These are phyloP conservation scores for Mormyrops attenuatus DNA, from an alignment of 2,797 vertebrate species.

Conservation along the genomic window DNA sequence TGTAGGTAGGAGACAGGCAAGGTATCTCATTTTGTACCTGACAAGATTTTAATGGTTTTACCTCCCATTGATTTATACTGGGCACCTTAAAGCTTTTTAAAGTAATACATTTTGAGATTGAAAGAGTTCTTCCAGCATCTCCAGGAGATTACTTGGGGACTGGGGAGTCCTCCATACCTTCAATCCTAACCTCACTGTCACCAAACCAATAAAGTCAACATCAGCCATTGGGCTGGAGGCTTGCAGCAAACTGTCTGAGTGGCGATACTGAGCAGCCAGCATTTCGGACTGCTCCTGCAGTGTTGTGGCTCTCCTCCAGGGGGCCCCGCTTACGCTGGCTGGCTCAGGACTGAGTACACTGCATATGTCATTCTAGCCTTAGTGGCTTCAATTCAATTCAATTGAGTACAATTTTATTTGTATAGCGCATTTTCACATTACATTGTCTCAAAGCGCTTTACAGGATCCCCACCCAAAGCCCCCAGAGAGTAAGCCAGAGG, in stretches of 20 bases:
- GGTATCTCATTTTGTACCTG: conserved; percentile 20
- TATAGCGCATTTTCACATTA: too few relatives aligned
- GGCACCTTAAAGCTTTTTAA: conserved; percentile 12
- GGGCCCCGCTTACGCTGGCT: not conserved
- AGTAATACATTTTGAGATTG: conserved; percentile 20
- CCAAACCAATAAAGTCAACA: not conserved
- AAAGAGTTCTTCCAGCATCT: not conserved
- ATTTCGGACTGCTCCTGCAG: not conserved
- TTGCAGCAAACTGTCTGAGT: not conserved
- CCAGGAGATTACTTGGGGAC: not conserved
- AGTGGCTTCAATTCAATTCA: not conserved
- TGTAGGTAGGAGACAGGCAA: not conserved
- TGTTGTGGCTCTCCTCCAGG: not conserved
- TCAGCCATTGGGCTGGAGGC: not conserved
- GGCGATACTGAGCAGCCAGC: not conserved
- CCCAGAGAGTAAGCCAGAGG: too few relatives aligned
- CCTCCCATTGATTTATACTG: conserved; percentile 22
- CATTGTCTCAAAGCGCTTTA: too few relatives aligned
- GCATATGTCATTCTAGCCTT: not conserved
- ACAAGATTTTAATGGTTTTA: conserved; percentile 18
- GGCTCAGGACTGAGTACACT: not conserved
- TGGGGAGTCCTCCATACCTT: not conserved
- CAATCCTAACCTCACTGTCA: conserved; percentile 1
- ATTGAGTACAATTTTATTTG: not conserved
- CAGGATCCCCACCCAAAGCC: too few relatives aligned